Base-by-base conservation (phyloP, 1,140 invertebrate genomes). In the Zaprionus tsacasi region DNA sequence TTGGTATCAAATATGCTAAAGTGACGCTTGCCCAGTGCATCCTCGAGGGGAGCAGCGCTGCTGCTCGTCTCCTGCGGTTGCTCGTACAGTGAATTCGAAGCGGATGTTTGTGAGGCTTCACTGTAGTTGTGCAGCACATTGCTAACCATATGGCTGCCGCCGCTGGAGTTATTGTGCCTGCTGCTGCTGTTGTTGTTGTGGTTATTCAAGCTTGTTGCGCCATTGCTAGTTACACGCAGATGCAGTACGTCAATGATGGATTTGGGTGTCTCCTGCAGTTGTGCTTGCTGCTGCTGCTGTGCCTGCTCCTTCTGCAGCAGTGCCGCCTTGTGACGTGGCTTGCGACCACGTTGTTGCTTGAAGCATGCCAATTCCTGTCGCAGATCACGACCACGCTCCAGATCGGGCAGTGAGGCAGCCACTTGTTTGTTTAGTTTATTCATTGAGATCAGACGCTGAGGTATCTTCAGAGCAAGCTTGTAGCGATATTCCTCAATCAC, bases 391-490 rank as follows among this genome's bases (percentile, higher is more conserved):
- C 67, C 66, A 6, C 76, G 86, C 35, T 97, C 96, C 52, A 97
- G 92, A 82, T 97, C 96, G 0, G 96, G 96, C 21, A 97, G 88
- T 0, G 96, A 96, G 17, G 95, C 95, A 0, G 96, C 96, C 15
- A 96, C 92, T 56, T 94, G 81, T 5, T 95, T 87, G 10, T 87
- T 88, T 0, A 95, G 94, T 61, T 94, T 93, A 25, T 96, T 95
- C 7, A 97, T 96, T 6, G 95, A 96, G 65, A 97, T 97, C 40
- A 97, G 92, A 70, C 95, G 94, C 12, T 95, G 93, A 3, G 96
- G 96, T 94, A 97, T 96, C 61, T 96, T 94, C 2, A 97, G 92
- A 0, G 96, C 96, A 74, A 95, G 94, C 91, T 97, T 97, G 78
- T 96, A 97, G 71, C 94, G 95, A 78, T 96, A 97, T 25, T 97